Base-by-base conservation (phyloP, 2,797 vertebrate species). In the Cryptoblepharus egeriae region DNA sequence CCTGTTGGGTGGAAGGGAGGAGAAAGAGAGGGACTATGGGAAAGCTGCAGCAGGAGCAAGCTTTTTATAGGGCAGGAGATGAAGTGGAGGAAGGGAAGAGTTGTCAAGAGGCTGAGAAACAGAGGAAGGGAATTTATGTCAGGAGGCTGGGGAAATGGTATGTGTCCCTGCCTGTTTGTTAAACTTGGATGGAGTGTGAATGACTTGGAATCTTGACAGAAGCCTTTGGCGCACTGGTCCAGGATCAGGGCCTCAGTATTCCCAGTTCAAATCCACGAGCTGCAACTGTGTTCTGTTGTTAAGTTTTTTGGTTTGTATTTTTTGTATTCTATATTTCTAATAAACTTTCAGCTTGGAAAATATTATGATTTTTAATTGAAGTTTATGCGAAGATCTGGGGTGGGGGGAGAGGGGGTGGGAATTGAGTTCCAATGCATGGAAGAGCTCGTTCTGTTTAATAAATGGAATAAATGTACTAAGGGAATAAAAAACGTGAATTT, bases 271-370 rank as follows among this genome's bases (percentile, higher is more conserved):
- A 49, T 61, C 24, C 32, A 22, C 70, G 60, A 73, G 7, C 60
- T 73, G 35, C 45, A n/a, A 32, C 24, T 52, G n/a, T 80, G 49
- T 65, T 79, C 61, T 68, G 12, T 75, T 13, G 55, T 75, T 26
- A 45, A 37, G n/a, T 16, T 20, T 28, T 26, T 26, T 76, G 42
- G 69, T 73, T 77, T 81, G 75, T 24, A 37, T 60, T 71, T 73
- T 75, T 7, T 78, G 69, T 79, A 63, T 82, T 70, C 75, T 86
- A 86, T 86, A 82, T 86, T 75, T 75, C 35, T 82, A 86, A 82
- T 86, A 86, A 86, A 86, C 42, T 24, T 81, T 60, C 18, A 49
- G 42, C 64, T 57, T 75, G 30, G 16, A 7, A 16, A 1, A 18
- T 22, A 35, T 9, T 1, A 1, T n/a, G 16, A 52, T 73, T 28